Evolutionary conservation across 2,797 vertebrate genomes (phyloP).

Genomic region (Aphelocoma californica): DNA sequence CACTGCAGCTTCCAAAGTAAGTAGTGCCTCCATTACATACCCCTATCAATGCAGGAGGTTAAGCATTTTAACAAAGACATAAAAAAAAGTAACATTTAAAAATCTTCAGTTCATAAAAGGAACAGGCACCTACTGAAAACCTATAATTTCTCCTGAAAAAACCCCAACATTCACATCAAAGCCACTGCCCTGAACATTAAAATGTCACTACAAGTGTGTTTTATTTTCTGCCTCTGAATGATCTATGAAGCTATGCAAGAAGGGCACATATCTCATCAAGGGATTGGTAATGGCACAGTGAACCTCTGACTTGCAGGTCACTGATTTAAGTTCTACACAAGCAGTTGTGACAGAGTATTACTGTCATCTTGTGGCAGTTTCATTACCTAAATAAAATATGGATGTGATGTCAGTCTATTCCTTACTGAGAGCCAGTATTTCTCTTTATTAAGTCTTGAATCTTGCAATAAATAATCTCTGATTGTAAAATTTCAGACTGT

Average conservation of each 20-base stretch:
- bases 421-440: not conserved
- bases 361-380: constrained; percentile 46
- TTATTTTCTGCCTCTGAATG: constrained; percentile 1
- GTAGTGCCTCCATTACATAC: constrained; percentile 96
- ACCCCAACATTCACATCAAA: not conserved
- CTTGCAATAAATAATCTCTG: not conserved
- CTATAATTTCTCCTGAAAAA: not conserved
- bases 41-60: constrained; percentile 78
- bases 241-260: not conserved
- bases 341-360: constrained; percentile 34
- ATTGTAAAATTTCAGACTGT: not conserved
- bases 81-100: not conserved
- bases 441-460: not conserved
- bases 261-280: not conserved
- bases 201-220: not conserved
- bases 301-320: constrained; percentile 15
- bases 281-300: not conserved
- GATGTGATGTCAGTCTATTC: not conserved
- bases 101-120: not conserved
- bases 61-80: not conserved
- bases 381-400: constrained; percentile 24
- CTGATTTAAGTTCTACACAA: not conserved
- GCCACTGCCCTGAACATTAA: not conserved
- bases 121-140: not conserved
- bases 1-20: constrained; percentile 95